phyloP scores from a whole-genome alignment of 2,797 vertebrate species.

The Darevskia mixta region DNA sequence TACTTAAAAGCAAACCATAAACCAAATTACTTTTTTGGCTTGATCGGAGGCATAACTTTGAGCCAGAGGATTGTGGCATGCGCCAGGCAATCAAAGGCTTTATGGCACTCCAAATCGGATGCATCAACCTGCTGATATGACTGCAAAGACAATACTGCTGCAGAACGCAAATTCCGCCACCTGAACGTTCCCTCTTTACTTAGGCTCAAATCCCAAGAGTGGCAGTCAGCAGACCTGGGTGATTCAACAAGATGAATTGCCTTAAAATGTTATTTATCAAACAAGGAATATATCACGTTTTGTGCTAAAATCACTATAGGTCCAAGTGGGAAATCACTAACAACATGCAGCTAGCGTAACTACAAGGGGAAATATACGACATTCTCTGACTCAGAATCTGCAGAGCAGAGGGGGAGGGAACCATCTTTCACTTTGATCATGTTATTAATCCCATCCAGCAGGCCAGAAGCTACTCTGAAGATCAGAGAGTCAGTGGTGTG shows the following conservation, averaged over 20 bases:
- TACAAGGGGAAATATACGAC: background rate
- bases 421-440: conserved; percentile 17
- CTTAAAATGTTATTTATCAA: background rate
- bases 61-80: background rate
- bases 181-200: background rate
- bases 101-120: conserved; percentile 2
- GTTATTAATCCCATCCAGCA: conserved; percentile 21
- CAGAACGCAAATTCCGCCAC: background rate
- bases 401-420: background rate
- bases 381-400: background rate
- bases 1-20: background rate
- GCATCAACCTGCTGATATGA: background rate
- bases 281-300: background rate
- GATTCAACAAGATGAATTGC: background rate
- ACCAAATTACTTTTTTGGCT: conserved; percentile 28
- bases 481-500: background rate
- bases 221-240: background rate
- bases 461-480: conserved; percentile 7
- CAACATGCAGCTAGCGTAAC: background rate
- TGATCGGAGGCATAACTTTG: conserved; percentile 1
- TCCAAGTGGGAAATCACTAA: conserved; percentile 20
- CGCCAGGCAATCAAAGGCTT: background rate
- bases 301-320: background rate
- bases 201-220: background rate
- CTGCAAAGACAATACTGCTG: conserved; percentile 1